Conservation (phyloP, 2,797 vertebrate species). For the Oryzias dopingdopingensis region DNA sequence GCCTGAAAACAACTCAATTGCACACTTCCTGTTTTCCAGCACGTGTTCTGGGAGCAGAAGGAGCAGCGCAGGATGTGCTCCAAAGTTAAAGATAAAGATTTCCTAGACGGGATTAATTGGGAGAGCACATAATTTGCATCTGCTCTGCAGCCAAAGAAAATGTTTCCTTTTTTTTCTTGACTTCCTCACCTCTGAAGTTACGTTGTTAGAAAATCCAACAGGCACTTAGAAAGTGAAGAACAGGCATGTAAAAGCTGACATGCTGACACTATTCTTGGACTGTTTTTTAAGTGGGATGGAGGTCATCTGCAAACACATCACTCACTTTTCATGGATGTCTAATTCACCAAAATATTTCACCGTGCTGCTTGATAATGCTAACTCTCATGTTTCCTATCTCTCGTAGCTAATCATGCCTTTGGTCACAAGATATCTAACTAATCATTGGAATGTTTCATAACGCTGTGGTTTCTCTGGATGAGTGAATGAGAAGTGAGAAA, state of each 20-base stretch:
- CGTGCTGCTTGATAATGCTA: not conserved
- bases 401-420: conserved; percentile 7
- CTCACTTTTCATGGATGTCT: conserved; percentile 4
- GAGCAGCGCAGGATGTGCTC: conserved; percentile 71
- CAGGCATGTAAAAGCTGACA: conserved; percentile 4
- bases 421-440: conserved; percentile 44
- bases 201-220: not conserved
- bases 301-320: conserved; percentile 21
- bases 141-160: conserved; percentile 30
- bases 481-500: conserved; percentile 50
- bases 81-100: conserved; percentile 61
- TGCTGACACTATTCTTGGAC: conserved; percentile 7
- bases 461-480: not conserved
- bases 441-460: conserved; percentile 34
- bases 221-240: conserved; percentile 31
- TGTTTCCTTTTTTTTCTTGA: conserved; percentile 19
- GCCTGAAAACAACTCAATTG: conserved; percentile 69
- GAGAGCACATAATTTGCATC: conserved; percentile 46
- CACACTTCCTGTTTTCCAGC: conserved; percentile 76
- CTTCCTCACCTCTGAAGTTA: not conserved
- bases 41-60: conserved; percentile 65
- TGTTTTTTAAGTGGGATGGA: conserved; percentile 7
- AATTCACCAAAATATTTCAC: not conserved
- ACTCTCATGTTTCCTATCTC: not conserved
- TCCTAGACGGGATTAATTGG: conserved; percentile 68